Evolutionary conservation across 2,113 vertebrate genomes (phyloP).

Genomic region (Mobula hypostoma): DNA sequence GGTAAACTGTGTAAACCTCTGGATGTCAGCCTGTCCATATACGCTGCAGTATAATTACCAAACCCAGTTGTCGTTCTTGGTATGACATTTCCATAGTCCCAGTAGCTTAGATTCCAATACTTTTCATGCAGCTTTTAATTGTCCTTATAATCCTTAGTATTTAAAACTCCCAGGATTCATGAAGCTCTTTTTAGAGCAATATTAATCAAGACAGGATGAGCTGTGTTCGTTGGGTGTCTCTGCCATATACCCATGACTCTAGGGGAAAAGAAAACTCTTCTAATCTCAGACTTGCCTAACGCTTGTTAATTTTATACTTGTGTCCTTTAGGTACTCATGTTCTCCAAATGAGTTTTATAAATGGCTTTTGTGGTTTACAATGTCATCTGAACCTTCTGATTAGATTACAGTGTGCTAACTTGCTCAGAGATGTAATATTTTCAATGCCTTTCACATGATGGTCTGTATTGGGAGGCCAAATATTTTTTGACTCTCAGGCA

Average conservation of each 20-base stretch:
- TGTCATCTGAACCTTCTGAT: slow-evolving; percentile 13
- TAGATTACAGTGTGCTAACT: slow-evolving; percentile 17
- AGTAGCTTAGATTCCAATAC: neutral
- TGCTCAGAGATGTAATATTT: neutral
- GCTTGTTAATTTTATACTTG: slow-evolving; percentile 16
- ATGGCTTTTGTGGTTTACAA: neutral
- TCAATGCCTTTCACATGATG: slow-evolving; percentile 18
- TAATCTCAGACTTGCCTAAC: neutral
- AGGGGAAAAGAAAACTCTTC: neutral
- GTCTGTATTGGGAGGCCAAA: neutral
- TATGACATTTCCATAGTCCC: neutral
- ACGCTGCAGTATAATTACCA: neutral
- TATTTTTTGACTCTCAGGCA: neutral
- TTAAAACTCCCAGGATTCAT: neutral
- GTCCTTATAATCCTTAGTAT: neutral
- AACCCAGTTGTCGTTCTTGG: neutral
- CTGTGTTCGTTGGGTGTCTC: neutral
- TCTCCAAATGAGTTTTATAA: neutral
- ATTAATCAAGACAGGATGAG: slow-evolving; percentile 18
- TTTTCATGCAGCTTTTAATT: neutral
- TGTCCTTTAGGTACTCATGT: neutral
- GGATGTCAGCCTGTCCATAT: neutral
- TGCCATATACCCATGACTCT: neutral
- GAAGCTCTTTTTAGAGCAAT: slow-evolving; percentile 20
- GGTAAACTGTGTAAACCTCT: neutral